Base-by-base conservation (phyloP, 1,140 invertebrate species). In the Physella acuta region DNA sequence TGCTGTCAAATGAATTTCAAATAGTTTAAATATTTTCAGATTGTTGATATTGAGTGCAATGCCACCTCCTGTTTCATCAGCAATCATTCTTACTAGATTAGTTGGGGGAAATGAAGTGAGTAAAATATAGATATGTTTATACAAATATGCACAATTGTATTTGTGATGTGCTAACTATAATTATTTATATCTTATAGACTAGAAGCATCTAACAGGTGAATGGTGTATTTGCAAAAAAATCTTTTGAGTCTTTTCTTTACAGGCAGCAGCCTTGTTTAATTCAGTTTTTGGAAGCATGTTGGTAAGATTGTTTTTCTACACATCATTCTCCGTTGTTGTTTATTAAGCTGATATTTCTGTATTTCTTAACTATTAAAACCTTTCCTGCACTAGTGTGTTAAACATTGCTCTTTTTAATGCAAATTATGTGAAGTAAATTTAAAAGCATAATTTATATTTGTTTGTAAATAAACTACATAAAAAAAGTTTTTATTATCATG, bases 51-150 rank as follows among this genome's bases (percentile, higher is more conserved):
- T 89, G 3, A 84, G 87, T 36, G 88, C 88, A 75, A 88, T 89
- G 88, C 88, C 88, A 17, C 88, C 88, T 56, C 88, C 88, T 2
- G 88, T 89, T 14, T 89, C 88, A 17, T 88, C 87, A 65, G 88
- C 88, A 62, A 87, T 89, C 2, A 88, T 89, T 65, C 76, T 89
- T 37, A 89, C 88, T 0, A 86, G 86, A 77, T 80, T 87, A 28
- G 86, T 87, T 20, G 84, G 87, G 58, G 88, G 88, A 20, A 89
- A 89, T 84, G 88, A 88, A 82, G 87, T 77, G 72, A 55, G 63
- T 60, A n/a, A 16, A 16, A 14, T 16, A n/a, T n/a, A n/a, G n/a
- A n/a, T n/a, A n/a, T n/a, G n/a, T n/a, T n/a, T n/a, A n/a, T n/a
- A n/a, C n/a, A n/a, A n/a, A n/a, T 44, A 20, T 44, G 39, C 8